Base-by-base conservation (phyloP, 2,888 invertebrate genomes). In the Gnatocerus cornutus region DNA sequence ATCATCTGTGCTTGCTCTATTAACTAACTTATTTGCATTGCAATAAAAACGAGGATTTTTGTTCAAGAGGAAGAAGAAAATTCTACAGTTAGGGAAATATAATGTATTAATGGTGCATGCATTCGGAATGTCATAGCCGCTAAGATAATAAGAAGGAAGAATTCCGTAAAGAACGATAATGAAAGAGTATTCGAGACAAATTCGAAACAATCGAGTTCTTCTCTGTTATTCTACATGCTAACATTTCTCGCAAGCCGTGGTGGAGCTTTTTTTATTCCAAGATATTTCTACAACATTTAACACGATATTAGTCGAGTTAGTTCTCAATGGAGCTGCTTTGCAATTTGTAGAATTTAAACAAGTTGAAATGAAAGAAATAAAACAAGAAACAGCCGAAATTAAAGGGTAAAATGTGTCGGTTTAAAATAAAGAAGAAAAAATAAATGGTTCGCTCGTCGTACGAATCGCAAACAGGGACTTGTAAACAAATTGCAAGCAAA, bases 211-310 rank as follows among this genome's bases (percentile, higher is more conserved):
- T 80, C 77, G 78, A 78, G 52, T 67, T 76, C 78, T 77, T 77
- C 79, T 80, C 78, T 78, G 77, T 79, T 79, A 79, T 81, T 81
- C 78, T 71, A 52, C 73, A 74, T 75, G 78, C 77, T 77, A 76
- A 76, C 72, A 73, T 77, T 78, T 78, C 76, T 77, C 77, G 62
- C 30, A 50, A 53, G 68, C 27, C 53, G 61, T 65, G 65, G 52
- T 68, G 53, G 68, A 63, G 68, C 69, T 58, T 74, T 73, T 75
- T 74, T 75, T 74, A 66, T 77, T 76, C 74, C 75, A 74, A 78
- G 76, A 81, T 79, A 79, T 82, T 82, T 82, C 82, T 82, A 71
- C 77, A 76, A 83, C 82, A 83, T 83, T 83, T 80, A 82, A 78
- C 82, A 80, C 79, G 76, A 74, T 75, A 78, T 77, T 78, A 77